Evolutionary conservation across 2,113 vertebrate species (phyloP), one percentile per base, ranked within the genome.

Genomic region (Syngnathus floridae): DNA sequence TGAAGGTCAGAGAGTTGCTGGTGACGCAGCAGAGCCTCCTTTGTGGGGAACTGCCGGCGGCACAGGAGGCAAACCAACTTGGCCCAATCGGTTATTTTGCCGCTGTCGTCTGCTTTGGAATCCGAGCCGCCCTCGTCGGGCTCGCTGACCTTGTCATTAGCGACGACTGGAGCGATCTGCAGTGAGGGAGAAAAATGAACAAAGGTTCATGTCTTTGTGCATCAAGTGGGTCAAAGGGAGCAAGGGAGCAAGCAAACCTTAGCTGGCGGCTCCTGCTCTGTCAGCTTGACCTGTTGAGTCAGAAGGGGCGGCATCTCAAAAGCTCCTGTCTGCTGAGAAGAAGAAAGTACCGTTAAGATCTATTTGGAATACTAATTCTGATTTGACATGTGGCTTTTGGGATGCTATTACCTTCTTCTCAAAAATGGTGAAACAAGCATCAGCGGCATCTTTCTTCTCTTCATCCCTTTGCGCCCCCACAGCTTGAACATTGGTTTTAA

Each of bases 1-100:
- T 98, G 95, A 36, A 99, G 88, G 80, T 98, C 96, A 0, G 96
- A 98, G 52, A 97, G 91, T 79, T 96, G 94, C 83, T 96, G 94
- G 82, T 98, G 95, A 69, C 94, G 90, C 71, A 94, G 87, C 48
- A 97, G 82, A 46, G 92, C 93, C 0, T 97, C 96, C 84, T 89
- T 95, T 76, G 90, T 93, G 54, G 96, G 95, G 80, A 98, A 97
- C 64, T 96, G 94, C 52, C 94, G 89, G 58, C 93, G 91, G 76
- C 97, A 98, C 10, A 98, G 89, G 68, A 97, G 79, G 71, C 95
- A 96, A 2, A 95, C 93, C 88, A 95, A 88, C 84, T 93, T 95
- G 71, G 90, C 94, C 95, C 94, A 96, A 85, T 97, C 94, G 0
- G 92, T 95, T 73, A 95, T 80, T 62, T 93, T 94, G 45, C 92